phyloP scores from a whole-genome alignment of 2,797 vertebrate genomes.

The Falco cherrug region DNA sequence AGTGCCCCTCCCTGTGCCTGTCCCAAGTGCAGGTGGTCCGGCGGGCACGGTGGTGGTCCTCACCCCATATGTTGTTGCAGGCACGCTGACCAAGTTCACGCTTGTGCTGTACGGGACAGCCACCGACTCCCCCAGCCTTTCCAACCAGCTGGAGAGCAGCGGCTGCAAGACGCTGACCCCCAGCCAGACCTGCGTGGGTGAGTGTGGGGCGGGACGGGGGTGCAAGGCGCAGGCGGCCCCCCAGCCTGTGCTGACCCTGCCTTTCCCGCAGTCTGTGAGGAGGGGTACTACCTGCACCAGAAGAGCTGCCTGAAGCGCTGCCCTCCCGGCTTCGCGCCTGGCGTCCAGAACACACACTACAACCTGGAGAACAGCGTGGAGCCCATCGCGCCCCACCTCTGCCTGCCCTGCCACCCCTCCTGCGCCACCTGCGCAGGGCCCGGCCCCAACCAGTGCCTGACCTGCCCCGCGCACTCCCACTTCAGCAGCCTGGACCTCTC shows the following conservation, averaged over 20 bases:
- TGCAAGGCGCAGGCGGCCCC: rapidly evolving
- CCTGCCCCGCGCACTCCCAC: slow-evolving; percentile 89
- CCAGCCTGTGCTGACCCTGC: not conserved
- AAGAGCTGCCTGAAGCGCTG: slow-evolving; percentile 90
- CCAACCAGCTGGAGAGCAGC: slow-evolving; percentile 79
- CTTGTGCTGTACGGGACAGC: slow-evolving; percentile 92
- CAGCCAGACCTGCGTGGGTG: slow-evolving; percentile 92
- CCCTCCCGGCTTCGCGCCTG: slow-evolving; percentile 82
- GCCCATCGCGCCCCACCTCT: slow-evolving; percentile 80
- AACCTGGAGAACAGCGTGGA: slow-evolving; percentile 82
- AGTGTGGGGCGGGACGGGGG: slow-evolving; percentile 20
- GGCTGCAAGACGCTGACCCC: slow-evolving; percentile 92
- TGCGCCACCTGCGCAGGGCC: slow-evolving; percentile 90
- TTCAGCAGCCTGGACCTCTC: slow-evolving; percentile 82
- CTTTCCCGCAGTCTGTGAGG: slow-evolving; percentile 85
- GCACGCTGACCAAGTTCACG: slow-evolving; percentile 93
- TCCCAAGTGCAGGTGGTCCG: rapidly evolving
- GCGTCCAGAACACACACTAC: slow-evolving; percentile 78
- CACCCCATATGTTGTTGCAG: slow-evolving; percentile 52
- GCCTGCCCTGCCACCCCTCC: slow-evolving; percentile 86
- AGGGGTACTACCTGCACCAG: slow-evolving; percentile 89
- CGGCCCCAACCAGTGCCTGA: slow-evolving; percentile 84
- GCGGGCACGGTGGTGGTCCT: rapidly evolving
- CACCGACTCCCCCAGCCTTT: slow-evolving; percentile 72
- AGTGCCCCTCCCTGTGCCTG: not conserved